These are phyloP conservation scores for Tychaedon coryphoeus DNA, from an alignment of 2,113 vertebrate species.

Conservation along the genomic window DNA sequence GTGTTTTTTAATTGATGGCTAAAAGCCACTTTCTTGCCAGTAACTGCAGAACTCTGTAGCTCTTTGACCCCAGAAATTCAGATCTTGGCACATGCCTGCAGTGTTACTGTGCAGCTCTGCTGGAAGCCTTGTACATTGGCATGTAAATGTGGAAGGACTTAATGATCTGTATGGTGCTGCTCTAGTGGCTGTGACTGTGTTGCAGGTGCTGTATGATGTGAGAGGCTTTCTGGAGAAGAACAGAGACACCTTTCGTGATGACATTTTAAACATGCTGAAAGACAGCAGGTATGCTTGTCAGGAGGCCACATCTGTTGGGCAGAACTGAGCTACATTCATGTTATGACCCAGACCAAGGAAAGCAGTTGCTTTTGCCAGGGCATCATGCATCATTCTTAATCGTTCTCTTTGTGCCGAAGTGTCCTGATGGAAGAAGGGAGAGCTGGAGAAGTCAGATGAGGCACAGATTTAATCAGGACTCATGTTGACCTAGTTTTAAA, in stretches of 20 bases:
- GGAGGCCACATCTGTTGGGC: neutral
- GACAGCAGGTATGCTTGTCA: constrained; percentile 82
- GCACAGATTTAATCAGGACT: neutral
- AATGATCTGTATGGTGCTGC: neutral
- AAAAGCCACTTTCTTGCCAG: neutral
- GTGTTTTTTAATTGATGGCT: neutral
- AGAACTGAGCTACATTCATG: neutral
- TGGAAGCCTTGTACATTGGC: neutral
- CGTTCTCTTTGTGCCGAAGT: neutral
- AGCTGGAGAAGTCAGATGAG: neutral
- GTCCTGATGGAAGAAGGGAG: neutral
- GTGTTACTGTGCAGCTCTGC: neutral
- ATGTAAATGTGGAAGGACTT: neutral
- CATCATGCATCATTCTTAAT: neutral
- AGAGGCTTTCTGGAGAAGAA: constrained; percentile 91
- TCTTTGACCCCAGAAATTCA: neutral
- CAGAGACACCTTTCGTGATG: constrained; percentile 91
- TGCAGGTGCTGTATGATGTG: constrained; percentile 86
- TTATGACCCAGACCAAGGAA: neutral
- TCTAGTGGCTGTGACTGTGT: neutral
- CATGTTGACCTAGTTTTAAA: constrained; percentile 6
- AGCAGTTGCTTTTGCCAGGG: neutral
- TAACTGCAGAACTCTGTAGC: neutral
- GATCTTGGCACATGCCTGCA: neutral
- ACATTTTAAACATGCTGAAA: constrained; percentile 89